Evolutionary conservation across 23 tunicate species (phyloP).

Genomic region (Aplidium turbinatum): DNA sequence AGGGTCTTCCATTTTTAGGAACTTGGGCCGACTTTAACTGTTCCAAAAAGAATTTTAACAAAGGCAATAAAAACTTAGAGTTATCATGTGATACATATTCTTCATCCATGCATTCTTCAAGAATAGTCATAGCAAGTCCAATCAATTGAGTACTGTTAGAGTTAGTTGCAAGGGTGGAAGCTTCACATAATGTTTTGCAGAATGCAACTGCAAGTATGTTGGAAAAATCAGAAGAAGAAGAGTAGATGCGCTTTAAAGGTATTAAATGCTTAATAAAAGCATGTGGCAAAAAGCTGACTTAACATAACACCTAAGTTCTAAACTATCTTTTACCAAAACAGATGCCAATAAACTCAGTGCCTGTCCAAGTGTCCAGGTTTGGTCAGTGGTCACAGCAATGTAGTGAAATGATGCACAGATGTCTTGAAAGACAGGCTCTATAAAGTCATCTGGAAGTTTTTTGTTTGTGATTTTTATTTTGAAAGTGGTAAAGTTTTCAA

Average conservation of each 20-base stretch:
- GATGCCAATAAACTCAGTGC: neutral
- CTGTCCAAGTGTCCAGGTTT: neutral
- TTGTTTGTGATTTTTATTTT: neutral
- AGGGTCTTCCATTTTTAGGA: neutral
- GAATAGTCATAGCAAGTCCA: neutral
- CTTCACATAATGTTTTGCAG: neutral
- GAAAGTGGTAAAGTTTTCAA: neutral
- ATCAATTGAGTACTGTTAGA: no score
- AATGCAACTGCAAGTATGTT: constrained; percentile 2
- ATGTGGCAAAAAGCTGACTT: neutral
- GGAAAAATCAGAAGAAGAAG: neutral
- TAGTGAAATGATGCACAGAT: neutral
- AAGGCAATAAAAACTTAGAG: neutral
- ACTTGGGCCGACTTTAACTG: neutral
- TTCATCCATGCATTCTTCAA: neutral
- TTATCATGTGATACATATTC: neutral
- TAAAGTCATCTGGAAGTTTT: neutral
- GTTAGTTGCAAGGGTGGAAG: no score
- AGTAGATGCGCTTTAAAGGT: neutral
- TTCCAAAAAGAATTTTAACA: neutral
- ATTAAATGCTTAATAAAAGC: neutral
- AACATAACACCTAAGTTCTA: neutral
- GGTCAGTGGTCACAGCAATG: neutral
- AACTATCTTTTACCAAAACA: no score
- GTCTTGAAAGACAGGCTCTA: no score